These are phyloP conservation scores for Anoplopoma fimbria DNA, from an alignment of 2,113 vertebrate genomes.

Conservation along the genomic window DNA sequence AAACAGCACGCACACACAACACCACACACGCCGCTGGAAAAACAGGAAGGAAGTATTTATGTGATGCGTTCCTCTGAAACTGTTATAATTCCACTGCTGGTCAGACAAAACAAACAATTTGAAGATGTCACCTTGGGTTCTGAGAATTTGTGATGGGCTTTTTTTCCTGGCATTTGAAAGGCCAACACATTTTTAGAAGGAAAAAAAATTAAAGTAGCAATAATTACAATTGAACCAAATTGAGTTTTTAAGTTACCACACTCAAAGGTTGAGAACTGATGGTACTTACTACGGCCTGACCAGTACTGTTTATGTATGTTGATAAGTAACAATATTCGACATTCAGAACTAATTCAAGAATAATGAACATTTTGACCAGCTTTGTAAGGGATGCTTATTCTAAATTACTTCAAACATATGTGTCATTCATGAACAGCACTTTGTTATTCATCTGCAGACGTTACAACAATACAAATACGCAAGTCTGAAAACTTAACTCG, in stretches of 20 bases:
- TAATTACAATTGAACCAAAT: not conserved
- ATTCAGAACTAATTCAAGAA: not conserved
- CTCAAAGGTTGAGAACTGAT: not conserved
- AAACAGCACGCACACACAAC: slow-evolving; percentile 75
- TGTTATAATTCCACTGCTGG: not conserved
- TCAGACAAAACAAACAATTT: not conserved
- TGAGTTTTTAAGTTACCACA: not conserved
- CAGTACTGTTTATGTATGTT: not conserved
- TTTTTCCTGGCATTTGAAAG: not conserved
- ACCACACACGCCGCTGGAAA: slow-evolving; percentile 64
- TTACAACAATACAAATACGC: not conserved
- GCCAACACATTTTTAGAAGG: not conserved
- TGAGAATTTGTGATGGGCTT: not conserved
- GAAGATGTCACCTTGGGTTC: not conserved
- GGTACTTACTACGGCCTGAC: no score
- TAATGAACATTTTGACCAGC: not conserved
- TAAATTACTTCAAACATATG: not conserved
- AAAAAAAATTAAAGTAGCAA: not conserved
- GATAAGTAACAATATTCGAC: not conserved
- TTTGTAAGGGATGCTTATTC: not conserved
- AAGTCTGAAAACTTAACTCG: not conserved
- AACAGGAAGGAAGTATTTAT: not conserved
- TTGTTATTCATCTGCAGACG: not conserved
- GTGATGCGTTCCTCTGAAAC: not conserved
- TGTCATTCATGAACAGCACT: not conserved